Conservation (phyloP, 2,888 invertebrate genomes). For the Sphaeridia pumilis region DNA sequence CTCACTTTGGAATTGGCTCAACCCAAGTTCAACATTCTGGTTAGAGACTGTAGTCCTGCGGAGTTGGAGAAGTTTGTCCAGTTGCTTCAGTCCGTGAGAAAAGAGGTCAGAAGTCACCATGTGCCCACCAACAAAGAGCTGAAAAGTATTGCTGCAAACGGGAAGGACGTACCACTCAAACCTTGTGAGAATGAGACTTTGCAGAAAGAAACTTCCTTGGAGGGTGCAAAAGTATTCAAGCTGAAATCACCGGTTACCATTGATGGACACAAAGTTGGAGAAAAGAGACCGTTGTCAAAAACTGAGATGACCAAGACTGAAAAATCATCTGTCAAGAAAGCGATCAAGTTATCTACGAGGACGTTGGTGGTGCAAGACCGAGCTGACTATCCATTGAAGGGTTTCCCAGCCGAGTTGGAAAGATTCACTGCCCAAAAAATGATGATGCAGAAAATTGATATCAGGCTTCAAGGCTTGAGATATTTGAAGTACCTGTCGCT, state of each 20-base stretch:
- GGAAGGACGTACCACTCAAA: no score
- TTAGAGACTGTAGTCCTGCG: slow-evolving; percentile 6
- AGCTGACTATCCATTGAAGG: slow-evolving; percentile 5
- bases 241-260: no score
- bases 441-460: neutral
- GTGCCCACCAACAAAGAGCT: no score
- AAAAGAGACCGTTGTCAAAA: slow-evolving; percentile 3
- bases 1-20: slow-evolving; percentile 4
- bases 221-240: no score
- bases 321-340: slow-evolving; percentile 1
- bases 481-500: slow-evolving; percentile 4
- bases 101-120: no score
- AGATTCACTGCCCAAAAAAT: slow-evolving; percentile 1
- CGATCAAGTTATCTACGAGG: neutral
- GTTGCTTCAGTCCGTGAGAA: neutral
- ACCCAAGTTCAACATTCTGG: slow-evolving; percentile 5
- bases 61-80: slow-evolving; percentile 2
- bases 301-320: slow-evolving; percentile 11
- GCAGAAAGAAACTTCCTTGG: no score
- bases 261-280: neutral
- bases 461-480: neutral
- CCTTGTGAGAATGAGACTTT: no score
- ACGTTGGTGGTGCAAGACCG: neutral
- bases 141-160: no score
- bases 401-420: slow-evolving; percentile 5